Conservation (phyloP, 2,113 vertebrate species). For the Clarias batrachus region DNA sequence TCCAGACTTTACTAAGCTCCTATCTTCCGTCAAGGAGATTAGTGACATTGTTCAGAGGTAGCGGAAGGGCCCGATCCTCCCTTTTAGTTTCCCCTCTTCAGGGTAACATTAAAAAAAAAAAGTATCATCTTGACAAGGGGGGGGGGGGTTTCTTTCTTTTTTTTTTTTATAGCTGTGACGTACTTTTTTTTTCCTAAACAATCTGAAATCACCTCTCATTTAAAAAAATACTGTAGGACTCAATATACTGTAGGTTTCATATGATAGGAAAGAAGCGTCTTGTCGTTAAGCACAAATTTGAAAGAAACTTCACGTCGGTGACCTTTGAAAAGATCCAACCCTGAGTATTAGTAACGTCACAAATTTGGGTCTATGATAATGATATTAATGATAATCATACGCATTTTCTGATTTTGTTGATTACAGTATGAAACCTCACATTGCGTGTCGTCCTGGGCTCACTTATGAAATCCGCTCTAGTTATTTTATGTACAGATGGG, state of each 20-base stretch:
- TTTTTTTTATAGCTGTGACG: slow-evolving; percentile 7
- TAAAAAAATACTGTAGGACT: slow-evolving; percentile 26
- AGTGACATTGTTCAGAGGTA: slow-evolving; percentile 98
- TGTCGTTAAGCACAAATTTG: slow-evolving; percentile 54
- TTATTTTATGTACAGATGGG: neutral
- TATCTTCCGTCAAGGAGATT: slow-evolving; percentile 94
- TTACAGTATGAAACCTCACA: slow-evolving; percentile 11
- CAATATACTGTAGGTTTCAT: slow-evolving; percentile 49
- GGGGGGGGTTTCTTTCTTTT: neutral
- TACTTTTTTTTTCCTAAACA: slow-evolving; percentile 26
- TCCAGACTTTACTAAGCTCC: slow-evolving; percentile 96
- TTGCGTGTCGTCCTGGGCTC: neutral
- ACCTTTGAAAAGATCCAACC: neutral
- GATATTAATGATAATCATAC: too few species aligned
- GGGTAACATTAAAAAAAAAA: slow-evolving; percentile 3
- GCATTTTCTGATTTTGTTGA: neutral
- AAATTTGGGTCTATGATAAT: neutral
- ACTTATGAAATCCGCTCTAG: neutral
- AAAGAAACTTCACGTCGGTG: slow-evolving; percentile 23
- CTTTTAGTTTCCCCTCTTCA: neutral
- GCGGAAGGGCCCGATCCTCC: slow-evolving; percentile 63
- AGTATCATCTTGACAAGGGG: neutral
- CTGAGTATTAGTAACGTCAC: slow-evolving; percentile 8
- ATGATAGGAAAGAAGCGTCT: slow-evolving; percentile 50
- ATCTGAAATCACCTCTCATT: slow-evolving; percentile 21